Evolutionary conservation across 2,797 vertebrate species (phyloP).

Genomic region (Poeciliopsis infans): DNA sequence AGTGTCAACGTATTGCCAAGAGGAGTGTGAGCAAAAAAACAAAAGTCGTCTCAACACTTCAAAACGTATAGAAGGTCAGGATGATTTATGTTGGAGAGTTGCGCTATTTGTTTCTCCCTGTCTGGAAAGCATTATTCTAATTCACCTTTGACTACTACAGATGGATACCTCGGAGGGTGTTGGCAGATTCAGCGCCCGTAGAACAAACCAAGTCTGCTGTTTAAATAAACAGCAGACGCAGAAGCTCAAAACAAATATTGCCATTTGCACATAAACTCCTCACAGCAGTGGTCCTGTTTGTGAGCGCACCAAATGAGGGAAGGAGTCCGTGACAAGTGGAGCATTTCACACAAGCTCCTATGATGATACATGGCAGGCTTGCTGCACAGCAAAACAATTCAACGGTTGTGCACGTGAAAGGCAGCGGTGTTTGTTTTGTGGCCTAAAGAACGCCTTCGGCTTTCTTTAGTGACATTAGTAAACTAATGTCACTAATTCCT

Average conservation of each 20-base stretch:
- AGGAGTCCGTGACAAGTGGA: constrained; percentile 13
- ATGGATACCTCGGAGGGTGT: constrained; percentile 26
- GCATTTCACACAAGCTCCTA: constrained; percentile 20
- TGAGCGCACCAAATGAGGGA: constrained; percentile 33
- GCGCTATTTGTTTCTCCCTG: background rate
- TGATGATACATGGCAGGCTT: constrained; percentile 17
- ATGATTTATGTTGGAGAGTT: background rate
- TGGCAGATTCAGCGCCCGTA: constrained; percentile 33
- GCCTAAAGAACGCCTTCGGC: background rate
- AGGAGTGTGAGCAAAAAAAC: background rate
- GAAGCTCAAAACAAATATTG: constrained; percentile 28
- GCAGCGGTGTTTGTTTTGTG: constrained; percentile 1
- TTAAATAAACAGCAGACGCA: constrained; percentile 49
- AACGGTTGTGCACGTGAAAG: background rate
- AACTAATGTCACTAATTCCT: no score
- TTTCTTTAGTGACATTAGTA: no score
- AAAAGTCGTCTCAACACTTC: background rate
- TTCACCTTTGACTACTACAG: constrained; percentile 14
- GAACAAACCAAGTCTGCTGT: constrained; percentile 58
- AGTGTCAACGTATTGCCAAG: background rate
- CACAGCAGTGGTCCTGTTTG: constrained; percentile 15
- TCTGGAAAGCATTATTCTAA: constrained; percentile 7
- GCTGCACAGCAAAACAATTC: background rate
- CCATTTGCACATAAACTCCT: background rate
- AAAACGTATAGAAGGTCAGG: background rate